These are phyloP conservation scores for Heteronetta atricapilla DNA, from an alignment of 2,113 vertebrate genomes.

Conservation along the genomic window DNA sequence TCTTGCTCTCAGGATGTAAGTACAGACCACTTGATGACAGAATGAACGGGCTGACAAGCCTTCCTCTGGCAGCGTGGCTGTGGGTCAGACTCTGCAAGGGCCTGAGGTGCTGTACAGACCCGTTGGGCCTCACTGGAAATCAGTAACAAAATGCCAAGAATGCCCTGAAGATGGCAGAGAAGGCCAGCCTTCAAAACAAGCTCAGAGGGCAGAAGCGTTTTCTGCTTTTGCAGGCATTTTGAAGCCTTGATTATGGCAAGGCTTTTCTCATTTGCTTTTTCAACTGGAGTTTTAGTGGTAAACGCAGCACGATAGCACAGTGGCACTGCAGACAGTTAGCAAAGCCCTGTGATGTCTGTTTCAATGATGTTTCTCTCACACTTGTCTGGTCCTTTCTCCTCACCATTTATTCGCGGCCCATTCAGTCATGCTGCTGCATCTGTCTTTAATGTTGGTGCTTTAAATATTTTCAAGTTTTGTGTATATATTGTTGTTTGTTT, in stretches of 20 bases:
- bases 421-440: background rate
- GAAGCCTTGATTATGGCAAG: background rate
- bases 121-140: background rate
- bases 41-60: rapidly evolving
- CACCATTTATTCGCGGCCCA: background rate
- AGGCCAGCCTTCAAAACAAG: background rate
- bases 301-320: background rate
- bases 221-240: background rate
- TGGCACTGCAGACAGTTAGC: background rate
- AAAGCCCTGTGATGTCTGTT: background rate
- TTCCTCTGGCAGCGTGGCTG: background rate
- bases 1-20: background rate
- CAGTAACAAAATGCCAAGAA: background rate
- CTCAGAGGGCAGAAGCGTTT: background rate
- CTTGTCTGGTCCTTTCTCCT: background rate
- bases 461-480: background rate
- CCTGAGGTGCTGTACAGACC: background rate
- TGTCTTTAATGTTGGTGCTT: background rate
- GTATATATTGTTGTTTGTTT: background rate
- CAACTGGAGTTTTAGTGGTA: background rate
- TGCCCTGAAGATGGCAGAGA: background rate
- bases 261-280: background rate
- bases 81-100: background rate
- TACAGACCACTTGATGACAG: background rate
- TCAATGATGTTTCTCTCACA: background rate